These are phyloP conservation scores for Caenorhabditis becei DNA, from an alignment of 2,888 invertebrate genomes.

Conservation along the genomic window DNA sequence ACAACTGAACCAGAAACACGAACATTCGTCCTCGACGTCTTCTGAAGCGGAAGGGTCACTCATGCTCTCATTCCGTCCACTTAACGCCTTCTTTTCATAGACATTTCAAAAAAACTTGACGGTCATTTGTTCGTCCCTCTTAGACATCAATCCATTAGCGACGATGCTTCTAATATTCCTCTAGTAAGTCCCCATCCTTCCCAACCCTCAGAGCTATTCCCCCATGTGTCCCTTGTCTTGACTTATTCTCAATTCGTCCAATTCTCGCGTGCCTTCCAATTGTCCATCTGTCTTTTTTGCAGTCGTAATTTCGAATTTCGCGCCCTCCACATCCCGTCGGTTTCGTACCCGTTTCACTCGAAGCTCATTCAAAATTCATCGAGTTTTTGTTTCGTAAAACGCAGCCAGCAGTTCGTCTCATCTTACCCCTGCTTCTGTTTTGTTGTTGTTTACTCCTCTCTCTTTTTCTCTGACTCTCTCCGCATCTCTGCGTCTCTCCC, in stretches of 20 bases:
- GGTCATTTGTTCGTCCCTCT: conserved; percentile 7
- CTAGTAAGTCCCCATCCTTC: conserved; percentile 11
- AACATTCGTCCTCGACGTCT: conserved; percentile 31
- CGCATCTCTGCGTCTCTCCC: conserved; percentile 24
- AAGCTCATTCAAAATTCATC: conserved; percentile 56
- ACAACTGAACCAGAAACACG: conserved; percentile 59
- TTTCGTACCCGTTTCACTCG: conserved; percentile 1
- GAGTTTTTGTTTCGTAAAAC: conserved; percentile 40
- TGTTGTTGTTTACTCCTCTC: conserved; percentile 49
- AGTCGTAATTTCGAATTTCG: conserved; percentile 7
- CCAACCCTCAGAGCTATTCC: too few relatives aligned
- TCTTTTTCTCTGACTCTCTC: conserved; percentile 1
- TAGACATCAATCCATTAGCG: conserved; percentile 16
- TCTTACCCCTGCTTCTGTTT: conserved; percentile 39
- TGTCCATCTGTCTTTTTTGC: conserved; percentile 4
- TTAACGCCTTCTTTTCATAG: conserved; percentile 26
- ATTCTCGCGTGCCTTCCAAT: neutral
- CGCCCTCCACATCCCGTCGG: conserved; percentile 27
- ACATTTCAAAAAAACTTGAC: conserved; percentile 11
- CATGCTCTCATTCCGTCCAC: conserved; percentile 13
- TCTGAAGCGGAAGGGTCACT: conserved; percentile 58
- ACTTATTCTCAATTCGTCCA: conserved; percentile 1
- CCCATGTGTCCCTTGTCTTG: too few relatives aligned
- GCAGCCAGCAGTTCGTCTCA: conserved; percentile 28
- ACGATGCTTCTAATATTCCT: neutral